Evolutionary conservation across 2,113 vertebrate species (phyloP), one percentile per base, ranked within the genome.

Genomic region (Fregata magnificens): DNA sequence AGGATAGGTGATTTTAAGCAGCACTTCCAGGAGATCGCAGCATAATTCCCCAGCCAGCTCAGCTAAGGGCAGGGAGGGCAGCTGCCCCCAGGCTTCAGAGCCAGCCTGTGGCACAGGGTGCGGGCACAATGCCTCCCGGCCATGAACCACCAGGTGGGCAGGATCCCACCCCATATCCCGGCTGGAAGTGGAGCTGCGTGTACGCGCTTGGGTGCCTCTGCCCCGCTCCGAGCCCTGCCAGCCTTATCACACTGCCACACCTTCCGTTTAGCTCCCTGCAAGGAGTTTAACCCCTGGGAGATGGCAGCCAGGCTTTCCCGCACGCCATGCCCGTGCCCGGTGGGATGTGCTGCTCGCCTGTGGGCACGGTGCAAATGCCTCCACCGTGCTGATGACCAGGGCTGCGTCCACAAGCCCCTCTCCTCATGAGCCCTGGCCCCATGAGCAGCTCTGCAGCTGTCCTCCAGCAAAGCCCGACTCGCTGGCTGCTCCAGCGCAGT

Each of bases 321-420:
- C 3, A 9, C 5, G 2, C 32, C 18, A 2, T 11, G 45, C 62
- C 86, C 1, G 3, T 17, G 26, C 44, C 71, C 3, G 2, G 42
- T 6, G 36, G 69, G 67, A 71, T 3, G 7, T 2, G 4, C 61
- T 25, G 66, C 73, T 49, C 7, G 1, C 47, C 76, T 28, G 0
- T 0, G 34, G 31, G 13, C 49, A 7, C 0, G 21, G 4, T 1
- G 44, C 16, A 11, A 20, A 12, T 6, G 4, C 7, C 50, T 6
- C 45, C 7, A 8, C 25, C 19, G 0, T 1, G 34, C 32, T 7
- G 12, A 20, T 14, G 5, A 0, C 36, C 67, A 2, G 2, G 7
- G 47, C 80, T 10, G 38, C 0, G 1, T 6, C 26, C 70, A 6
- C 25, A 2, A 44, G 34, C 34, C 15, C 4, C 74, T 42, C 9